A percentile compares a stretch with the other conserved stretches of the same genome.
Conservation (phyloP, 2,113 vertebrate species). For the Rhombomys opimus region DNA sequence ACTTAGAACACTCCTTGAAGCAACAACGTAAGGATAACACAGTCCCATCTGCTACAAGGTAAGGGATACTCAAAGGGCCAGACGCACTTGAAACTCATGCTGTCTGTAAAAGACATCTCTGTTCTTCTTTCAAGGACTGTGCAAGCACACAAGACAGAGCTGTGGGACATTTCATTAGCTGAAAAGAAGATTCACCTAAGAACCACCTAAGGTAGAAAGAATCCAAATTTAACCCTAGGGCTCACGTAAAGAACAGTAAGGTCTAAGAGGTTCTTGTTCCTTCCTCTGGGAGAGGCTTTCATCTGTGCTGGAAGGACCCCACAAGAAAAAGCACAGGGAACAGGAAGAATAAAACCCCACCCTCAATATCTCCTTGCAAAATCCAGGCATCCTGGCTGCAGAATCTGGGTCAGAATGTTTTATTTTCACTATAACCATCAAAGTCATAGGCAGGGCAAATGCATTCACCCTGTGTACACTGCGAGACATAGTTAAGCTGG, state of each 20-base stretch:
- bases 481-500: constrained; percentile 71
- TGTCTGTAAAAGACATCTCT: background rate
- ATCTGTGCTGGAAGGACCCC: background rate
- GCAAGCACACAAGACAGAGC: background rate
- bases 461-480: constrained; percentile 64
- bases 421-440: constrained; percentile 73
- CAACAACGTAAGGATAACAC: background rate
- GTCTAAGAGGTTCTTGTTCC: background rate
- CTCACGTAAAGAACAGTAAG: background rate
- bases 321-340: background rate
- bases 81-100: background rate
- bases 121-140: background rate
- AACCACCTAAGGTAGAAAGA: background rate
- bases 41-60: background rate
- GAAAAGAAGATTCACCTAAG: constrained; percentile 8
- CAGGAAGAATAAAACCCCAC: background rate
- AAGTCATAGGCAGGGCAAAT: constrained; percentile 78
- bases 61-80: background rate
- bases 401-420: constrained; percentile 73
- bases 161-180: background rate
- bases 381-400: constrained; percentile 16
- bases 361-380: background rate
- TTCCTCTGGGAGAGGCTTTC: background rate
- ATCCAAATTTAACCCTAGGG: background rate
- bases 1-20: background rate